phyloP scores from a whole-genome alignment of 2,797 vertebrate species.

The Botia almorhae region DNA sequence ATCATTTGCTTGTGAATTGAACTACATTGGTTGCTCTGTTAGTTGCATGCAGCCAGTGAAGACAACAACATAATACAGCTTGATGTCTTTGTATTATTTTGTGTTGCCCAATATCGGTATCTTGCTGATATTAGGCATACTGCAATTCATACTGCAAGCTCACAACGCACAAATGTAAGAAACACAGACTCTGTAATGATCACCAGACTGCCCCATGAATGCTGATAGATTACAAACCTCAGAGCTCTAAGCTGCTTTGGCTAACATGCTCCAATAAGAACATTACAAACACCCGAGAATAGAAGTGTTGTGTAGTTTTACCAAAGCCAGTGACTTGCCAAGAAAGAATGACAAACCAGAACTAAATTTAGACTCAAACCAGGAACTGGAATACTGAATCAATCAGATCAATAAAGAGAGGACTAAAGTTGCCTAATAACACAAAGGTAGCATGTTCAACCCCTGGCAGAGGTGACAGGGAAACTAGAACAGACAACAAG shows the following conservation, averaged over 20 bases:
- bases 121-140: not conserved
- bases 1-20: too few species aligned
- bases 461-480: not conserved
- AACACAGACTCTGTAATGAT: not conserved
- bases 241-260: slow-evolving; percentile 50
- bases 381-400: not conserved
- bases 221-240: slow-evolving; percentile 24
- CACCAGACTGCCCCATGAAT: not conserved
- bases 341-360: not conserved
- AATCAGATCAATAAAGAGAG: not conserved
- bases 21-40: too few species aligned
- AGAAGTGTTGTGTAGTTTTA: not conserved
- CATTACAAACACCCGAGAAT: slow-evolving; percentile 38
- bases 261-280: slow-evolving; percentile 37
- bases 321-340: not conserved
- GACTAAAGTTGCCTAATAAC: not conserved
- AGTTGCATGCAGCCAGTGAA: too few species aligned
- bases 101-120: too few species aligned
- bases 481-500: too few species aligned
- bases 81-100: not conserved
- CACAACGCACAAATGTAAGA: not conserved
- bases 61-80: not conserved
- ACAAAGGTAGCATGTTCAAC: not conserved
- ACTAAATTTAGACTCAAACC: not conserved
- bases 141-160: not conserved